Conservation (phyloP, 2,113 vertebrate genomes). For the Rafetus swinhoei region DNA sequence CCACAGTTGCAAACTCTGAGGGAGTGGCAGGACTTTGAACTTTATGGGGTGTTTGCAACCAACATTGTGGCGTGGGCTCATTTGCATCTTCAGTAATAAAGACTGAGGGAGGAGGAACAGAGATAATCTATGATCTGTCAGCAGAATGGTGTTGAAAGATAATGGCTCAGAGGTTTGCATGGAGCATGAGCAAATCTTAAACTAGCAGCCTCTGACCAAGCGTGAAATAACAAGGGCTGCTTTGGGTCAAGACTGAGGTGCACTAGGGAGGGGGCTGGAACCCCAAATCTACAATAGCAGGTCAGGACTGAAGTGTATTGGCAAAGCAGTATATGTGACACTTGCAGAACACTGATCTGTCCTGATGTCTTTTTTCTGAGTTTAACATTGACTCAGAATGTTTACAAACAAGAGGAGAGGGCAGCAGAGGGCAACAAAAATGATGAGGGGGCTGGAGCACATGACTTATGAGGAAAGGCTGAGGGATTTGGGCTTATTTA, state of each 20-base stretch:
- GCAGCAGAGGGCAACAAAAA: too few species aligned
- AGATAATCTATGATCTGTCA: background rate
- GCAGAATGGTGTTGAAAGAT: background rate
- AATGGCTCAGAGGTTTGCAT: background rate
- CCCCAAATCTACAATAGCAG: background rate
- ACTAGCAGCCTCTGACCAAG: background rate
- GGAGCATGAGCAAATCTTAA: background rate
- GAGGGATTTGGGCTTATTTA: too few species aligned
- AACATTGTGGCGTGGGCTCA: background rate
- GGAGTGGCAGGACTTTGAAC: background rate
- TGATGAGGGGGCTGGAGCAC: too few species aligned
- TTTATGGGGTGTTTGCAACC: background rate
- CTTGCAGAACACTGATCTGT: background rate
- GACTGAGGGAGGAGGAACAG: background rate
- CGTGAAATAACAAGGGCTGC: rapidly evolving
- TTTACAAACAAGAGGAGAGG: background rate
- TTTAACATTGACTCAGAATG: background rate
- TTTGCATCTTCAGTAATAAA: background rate
- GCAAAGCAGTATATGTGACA: background rate
- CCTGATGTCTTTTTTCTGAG: background rate
- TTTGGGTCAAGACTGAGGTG: background rate
- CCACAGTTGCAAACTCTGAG: background rate
- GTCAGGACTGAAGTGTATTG: background rate
- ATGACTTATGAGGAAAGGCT: too few species aligned
- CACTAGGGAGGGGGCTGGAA: rapidly evolving